Percentiles rank a stretch among this genome's conserved stretches.
phyloP scores from a whole-genome alignment of 2,113 vertebrate species.

The Ageneiosus marmoratus region DNA sequence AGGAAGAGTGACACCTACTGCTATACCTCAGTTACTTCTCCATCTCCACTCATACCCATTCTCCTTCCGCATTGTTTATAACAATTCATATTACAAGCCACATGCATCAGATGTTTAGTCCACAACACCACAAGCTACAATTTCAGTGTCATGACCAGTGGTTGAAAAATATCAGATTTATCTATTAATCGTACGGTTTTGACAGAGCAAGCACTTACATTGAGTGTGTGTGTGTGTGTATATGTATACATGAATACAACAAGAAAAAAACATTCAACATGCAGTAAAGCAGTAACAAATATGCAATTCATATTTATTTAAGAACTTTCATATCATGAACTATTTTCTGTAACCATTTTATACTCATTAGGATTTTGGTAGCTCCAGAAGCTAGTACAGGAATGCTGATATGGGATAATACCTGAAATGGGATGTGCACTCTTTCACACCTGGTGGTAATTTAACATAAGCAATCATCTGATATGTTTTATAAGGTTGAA shows the following conservation, averaged over 20 bases:
- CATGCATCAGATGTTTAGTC: constrained; percentile 6
- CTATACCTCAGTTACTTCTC: constrained; percentile 43
- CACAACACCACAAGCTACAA: background rate
- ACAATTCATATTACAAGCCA: constrained; percentile 3
- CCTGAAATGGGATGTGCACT: background rate
- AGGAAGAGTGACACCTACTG: constrained; percentile 78
- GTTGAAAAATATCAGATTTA: constrained; percentile 3
- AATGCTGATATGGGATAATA: background rate
- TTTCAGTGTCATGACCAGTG: constrained; percentile 29
- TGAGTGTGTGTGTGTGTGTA: background rate
- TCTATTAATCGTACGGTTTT: background rate
- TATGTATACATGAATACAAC: background rate
- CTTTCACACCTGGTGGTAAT: background rate
- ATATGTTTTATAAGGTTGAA: background rate
- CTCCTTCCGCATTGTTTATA: background rate
- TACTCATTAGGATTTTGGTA: background rate
- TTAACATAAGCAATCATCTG: background rate
- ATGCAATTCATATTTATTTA: background rate
- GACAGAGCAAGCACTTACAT: background rate
- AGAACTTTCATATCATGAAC: background rate
- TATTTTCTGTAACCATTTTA: no score
- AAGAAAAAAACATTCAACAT: background rate
- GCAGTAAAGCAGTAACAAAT: background rate
- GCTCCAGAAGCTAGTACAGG: background rate
- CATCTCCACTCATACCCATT: constrained; percentile 1